These are phyloP conservation scores for Leptinotarsa undecemlineata DNA, from an alignment of 1,140 invertebrate species.

Conservation along the genomic window DNA sequence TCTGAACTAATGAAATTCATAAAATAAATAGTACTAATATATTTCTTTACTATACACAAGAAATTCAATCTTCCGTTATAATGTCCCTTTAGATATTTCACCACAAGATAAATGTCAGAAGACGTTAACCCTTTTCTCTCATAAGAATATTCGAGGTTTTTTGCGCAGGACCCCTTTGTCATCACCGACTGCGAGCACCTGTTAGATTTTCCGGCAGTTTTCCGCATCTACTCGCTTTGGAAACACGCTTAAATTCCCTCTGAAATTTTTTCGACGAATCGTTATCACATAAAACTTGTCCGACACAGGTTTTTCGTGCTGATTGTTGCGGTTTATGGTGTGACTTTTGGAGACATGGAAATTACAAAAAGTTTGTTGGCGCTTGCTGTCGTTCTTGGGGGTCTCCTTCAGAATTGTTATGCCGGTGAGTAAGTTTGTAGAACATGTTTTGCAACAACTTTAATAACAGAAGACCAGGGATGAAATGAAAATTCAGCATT, in stretches of 20 bases:
- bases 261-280: background rate
- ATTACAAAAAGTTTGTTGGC: background rate
- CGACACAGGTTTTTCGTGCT: background rate
- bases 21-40: no score
- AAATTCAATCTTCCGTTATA: no score
- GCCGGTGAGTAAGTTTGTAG: conserved; percentile 11
- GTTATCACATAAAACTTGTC: background rate
- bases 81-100: background rate
- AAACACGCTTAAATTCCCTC: conserved; percentile 3
- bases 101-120: background rate
- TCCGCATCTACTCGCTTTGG: conserved; percentile 23
- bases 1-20: no score
- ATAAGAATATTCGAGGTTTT: background rate
- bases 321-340: background rate
- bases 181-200: conserved; percentile 24
- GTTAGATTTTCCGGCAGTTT: conserved; percentile 36
- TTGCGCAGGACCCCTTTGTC: conserved; percentile 16
- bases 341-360: conserved; percentile 8
- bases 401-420: conserved; percentile 20
- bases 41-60: no score
- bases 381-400: background rate
- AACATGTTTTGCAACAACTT: background rate
- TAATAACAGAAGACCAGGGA: background rate
- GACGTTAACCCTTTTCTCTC: background rate
- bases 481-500: no score